A percentile compares a stretch with the other conserved stretches of the same genome.
Conservation (phyloP, 2,797 vertebrate genomes). For the Coregonus suidteri region DNA sequence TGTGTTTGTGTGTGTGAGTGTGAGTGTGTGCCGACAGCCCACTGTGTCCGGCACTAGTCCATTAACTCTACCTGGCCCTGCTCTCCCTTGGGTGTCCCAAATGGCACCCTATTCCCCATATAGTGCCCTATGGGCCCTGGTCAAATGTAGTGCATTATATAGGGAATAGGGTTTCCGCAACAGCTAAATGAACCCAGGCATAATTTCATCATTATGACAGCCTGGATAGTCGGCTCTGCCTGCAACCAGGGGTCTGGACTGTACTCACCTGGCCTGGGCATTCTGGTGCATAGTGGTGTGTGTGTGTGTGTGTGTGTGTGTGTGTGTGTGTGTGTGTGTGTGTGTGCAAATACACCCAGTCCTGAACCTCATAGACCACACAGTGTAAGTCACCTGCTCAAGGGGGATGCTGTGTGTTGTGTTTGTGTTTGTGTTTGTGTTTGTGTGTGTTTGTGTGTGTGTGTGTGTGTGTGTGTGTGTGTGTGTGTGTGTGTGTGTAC, state of each 20-base stretch:
- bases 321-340: neutral
- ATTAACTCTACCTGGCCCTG: conserved; percentile 75
- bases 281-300: neutral
- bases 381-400: conserved; percentile 11
- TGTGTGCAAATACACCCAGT: neutral
- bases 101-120: neutral
- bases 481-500: too few species aligned
- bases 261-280: neutral
- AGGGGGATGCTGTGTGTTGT: neutral
- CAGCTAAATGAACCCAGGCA: conserved; percentile 73
- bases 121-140: neutral
- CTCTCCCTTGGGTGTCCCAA: conserved; percentile 49
- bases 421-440: too few species aligned
- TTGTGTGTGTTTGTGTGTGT: too few species aligned
- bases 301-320: neutral
- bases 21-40: conserved; percentile 63
- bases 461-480: too few species aligned
- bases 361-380: neutral
- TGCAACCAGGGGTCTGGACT: conserved; percentile 51
- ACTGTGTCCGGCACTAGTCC: conserved; percentile 71
- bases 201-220: conserved; percentile 77
- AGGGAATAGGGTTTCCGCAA: conserved; percentile 61
- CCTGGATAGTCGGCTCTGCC: conserved; percentile 41
- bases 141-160: neutral
- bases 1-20: too few species aligned